phyloP scores from a whole-genome alignment of 64 coral and sea anemone genomes.

The Stichodactyla mertensii region DNA sequence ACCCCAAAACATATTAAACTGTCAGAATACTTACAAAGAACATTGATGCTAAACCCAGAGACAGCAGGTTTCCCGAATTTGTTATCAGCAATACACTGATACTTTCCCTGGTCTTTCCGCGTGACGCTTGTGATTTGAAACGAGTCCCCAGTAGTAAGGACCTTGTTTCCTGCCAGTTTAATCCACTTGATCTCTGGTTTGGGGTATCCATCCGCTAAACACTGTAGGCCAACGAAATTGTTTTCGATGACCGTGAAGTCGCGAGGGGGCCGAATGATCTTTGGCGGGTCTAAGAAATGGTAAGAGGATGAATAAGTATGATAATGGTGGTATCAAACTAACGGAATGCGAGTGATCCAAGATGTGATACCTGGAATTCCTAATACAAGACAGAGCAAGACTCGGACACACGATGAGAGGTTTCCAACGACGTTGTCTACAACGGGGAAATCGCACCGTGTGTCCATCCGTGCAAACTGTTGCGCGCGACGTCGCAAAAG shows the following conservation, averaged over 20 bases:
- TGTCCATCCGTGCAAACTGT: too few relatives aligned
- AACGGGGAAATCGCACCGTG: too few relatives aligned
- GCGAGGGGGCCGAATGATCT: constrained; percentile 14
- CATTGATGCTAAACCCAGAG: constrained; percentile 30
- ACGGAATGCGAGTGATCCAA: background rate
- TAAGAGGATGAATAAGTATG: background rate
- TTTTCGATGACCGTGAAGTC: constrained; percentile 9
- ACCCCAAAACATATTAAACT: background rate
- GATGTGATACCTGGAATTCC: too few relatives aligned
- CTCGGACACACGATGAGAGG: too few relatives aligned
- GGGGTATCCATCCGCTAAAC: constrained; percentile 33
- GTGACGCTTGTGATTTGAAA: constrained; percentile 8
- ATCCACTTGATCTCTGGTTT: constrained; percentile 36
- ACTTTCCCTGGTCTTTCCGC: constrained; percentile 25
- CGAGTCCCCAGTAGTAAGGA: constrained; percentile 7
- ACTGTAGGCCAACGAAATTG: background rate
- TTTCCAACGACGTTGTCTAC: too few relatives aligned
- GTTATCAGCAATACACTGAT: constrained; percentile 48
- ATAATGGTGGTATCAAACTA: background rate
- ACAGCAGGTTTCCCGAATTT: constrained; percentile 14
- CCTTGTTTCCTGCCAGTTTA: constrained; percentile 19
- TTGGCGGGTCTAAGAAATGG: constrained; percentile 23
- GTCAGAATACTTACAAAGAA: constrained; percentile 35
- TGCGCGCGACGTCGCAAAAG: too few relatives aligned
- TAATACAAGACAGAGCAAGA: too few relatives aligned